These are phyloP conservation scores for Cottoperca gobio DNA, from an alignment of 2,797 vertebrate species.

Conservation along the genomic window DNA sequence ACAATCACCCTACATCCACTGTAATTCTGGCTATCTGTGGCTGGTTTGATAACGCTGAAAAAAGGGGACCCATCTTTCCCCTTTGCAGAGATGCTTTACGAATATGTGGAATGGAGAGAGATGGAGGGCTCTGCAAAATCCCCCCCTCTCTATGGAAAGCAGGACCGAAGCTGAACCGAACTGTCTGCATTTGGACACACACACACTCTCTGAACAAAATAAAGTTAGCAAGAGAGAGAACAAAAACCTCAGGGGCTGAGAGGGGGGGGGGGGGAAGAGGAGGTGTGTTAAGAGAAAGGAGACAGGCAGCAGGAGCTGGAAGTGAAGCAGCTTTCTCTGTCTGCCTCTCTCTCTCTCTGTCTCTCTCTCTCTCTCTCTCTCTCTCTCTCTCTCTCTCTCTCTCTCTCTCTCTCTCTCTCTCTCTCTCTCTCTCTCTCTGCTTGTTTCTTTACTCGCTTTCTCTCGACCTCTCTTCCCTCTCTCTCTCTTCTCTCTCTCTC, in stretches of 20 bases:
- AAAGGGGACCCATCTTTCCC: constrained; percentile 53
- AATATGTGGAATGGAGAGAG: constrained; percentile 39
- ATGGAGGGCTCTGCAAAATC: not conserved
- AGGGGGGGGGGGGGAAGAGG: constrained; percentile 40
- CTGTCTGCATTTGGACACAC: constrained; percentile 8
- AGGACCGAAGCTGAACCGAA: constrained; percentile 30
- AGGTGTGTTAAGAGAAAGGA: constrained; percentile 64
- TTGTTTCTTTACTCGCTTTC: too few relatives aligned
- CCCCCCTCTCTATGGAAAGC: constrained; percentile 17
- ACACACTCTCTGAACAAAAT: constrained; percentile 45
- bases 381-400: constrained; percentile 57
- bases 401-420: constrained; percentile 61
- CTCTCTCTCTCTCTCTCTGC: constrained; percentile 61
- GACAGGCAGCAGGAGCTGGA: constrained; percentile 67
- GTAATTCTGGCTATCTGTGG: constrained; percentile 28
- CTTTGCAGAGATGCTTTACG: constrained; percentile 56
- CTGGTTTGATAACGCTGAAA: constrained; percentile 47
- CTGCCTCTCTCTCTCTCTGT: constrained; percentile 34
- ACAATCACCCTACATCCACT: constrained; percentile 35
- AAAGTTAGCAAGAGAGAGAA: constrained; percentile 69
- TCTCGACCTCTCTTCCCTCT: too few relatives aligned
- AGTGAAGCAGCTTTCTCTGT: constrained; percentile 45
- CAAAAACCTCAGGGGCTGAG: constrained; percentile 65
- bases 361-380: constrained; percentile 63
- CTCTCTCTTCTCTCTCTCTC: too few relatives aligned